These are phyloP conservation scores for Ailuropoda melanoleuca DNA, from an alignment of 2,113 vertebrate genomes.

Conservation along the genomic window DNA sequence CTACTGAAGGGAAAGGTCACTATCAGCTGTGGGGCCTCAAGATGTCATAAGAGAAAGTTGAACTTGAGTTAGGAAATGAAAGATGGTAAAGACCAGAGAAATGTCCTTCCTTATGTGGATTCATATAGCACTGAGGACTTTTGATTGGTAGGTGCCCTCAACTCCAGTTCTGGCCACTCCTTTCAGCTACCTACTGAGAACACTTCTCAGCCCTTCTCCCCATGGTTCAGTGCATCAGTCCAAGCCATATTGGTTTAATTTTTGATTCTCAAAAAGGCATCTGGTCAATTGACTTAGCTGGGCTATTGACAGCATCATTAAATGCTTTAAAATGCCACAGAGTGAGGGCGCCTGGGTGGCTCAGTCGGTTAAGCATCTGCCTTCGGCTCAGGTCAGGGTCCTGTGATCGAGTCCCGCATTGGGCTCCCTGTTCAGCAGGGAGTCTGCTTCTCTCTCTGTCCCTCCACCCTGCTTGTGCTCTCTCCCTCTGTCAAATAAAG, in stretches of 20 bases:
- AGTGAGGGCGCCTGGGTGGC: neutral
- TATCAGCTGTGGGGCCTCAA: neutral
- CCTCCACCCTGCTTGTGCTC: too few species aligned
- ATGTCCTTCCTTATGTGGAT: neutral
- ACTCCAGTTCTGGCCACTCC: neutral
- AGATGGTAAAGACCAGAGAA: neutral
- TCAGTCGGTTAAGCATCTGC: too few species aligned
- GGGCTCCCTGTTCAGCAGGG: too few species aligned
- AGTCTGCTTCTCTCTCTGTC: too few species aligned
- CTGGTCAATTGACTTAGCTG: neutral
- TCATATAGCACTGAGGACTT: neutral
- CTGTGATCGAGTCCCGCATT: too few species aligned
- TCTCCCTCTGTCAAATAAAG: too few species aligned
- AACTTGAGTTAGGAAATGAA: neutral
- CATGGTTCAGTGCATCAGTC: neutral
- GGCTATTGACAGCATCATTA: neutral
- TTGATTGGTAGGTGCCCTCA: neutral
- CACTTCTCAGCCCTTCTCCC: neutral
- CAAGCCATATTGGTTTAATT: neutral
- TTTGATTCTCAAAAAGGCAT: neutral
- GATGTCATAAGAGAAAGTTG: neutral
- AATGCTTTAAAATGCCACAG: neutral
- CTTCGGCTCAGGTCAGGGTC: too few species aligned
- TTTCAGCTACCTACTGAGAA: neutral
- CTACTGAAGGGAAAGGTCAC: neutral